Evolutionary conservation across 2,888 invertebrate genomes (phyloP).

Genomic region (Dynastes hyllus): DNA sequence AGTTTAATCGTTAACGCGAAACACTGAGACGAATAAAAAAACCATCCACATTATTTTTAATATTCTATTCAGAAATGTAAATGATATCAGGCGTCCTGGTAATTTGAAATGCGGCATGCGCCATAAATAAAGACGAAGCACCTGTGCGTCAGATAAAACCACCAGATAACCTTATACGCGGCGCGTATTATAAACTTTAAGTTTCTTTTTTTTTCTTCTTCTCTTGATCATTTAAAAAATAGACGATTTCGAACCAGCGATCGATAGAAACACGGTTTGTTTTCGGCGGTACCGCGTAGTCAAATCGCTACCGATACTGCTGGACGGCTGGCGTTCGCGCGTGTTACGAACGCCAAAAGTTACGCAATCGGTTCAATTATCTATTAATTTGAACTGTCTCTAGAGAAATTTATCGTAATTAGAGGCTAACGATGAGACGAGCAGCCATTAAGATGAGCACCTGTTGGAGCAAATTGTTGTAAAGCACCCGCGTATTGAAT

Average conservation of each 20-base stretch:
- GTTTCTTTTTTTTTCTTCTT: constrained; percentile 5
- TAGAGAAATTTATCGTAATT: constrained; percentile 47
- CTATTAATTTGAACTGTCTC: constrained; percentile 46
- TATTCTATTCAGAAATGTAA: constrained; percentile 29
- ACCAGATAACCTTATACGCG: constrained; percentile 31
- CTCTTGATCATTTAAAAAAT: constrained; percentile 15
- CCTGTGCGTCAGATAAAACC: constrained; percentile 41
- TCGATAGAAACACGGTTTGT: constrained; percentile 10
- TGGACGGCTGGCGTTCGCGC: not conserved
- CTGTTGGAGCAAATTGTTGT: constrained; percentile 40
- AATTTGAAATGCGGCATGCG: constrained; percentile 28
- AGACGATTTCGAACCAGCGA: not conserved
- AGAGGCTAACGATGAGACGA: constrained; percentile 38
- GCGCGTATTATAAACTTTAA: constrained; percentile 4
- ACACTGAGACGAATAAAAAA: constrained; percentile 6
- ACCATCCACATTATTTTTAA: constrained; percentile 23
- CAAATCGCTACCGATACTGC: not conserved
- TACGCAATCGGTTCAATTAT: constrained; percentile 47
- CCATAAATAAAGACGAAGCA: constrained; percentile 39
- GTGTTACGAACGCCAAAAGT: constrained; percentile 37
- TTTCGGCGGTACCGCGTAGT: constrained; percentile 3
- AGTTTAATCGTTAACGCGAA: not conserved
- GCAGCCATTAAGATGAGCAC: constrained; percentile 31
- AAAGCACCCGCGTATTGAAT: not conserved
- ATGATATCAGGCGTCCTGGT: constrained; percentile 10